Evolutionary conservation across 1,140 invertebrate genomes (phyloP).

Genomic region (Drosophila seguyi): DNA sequence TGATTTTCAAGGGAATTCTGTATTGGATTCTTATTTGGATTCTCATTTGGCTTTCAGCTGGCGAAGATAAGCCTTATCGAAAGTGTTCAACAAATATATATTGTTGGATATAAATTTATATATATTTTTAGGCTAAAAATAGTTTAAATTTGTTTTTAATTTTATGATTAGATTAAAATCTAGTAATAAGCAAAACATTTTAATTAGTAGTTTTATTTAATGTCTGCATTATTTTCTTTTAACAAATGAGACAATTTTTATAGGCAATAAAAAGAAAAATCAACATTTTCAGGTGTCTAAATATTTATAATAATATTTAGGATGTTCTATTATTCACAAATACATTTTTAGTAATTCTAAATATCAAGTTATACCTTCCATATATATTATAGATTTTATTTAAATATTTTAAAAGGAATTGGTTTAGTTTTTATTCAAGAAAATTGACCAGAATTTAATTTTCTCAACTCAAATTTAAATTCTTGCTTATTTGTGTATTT

Average conservation of each 20-base stretch:
- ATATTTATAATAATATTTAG: background rate
- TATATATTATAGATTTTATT: no score
- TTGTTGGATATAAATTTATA: background rate
- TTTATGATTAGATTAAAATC: background rate
- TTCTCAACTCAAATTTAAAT: no score
- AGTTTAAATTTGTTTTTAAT: background rate
- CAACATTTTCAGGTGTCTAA: fast-evolving
- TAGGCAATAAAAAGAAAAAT: no score
- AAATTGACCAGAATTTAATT: no score
- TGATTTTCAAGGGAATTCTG: constrained; percentile 23
- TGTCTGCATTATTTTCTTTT: background rate
- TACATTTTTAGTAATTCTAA: no score
- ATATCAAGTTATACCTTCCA: no score
- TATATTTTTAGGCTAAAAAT: background rate
- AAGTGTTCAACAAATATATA: background rate
- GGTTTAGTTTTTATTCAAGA: no score
- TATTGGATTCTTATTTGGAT: background rate
- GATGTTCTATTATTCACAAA: background rate
- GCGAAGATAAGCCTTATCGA: background rate
- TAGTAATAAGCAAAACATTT: background rate
- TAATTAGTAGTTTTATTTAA: background rate
- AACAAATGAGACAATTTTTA: background rate
- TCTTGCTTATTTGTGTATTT: background rate
- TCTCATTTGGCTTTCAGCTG: background rate
- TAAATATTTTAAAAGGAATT: no score